These are phyloP conservation scores for Scaptomyza caliginosa DNA, from an alignment of 2,888 invertebrate species.

Conservation along the genomic window DNA sequence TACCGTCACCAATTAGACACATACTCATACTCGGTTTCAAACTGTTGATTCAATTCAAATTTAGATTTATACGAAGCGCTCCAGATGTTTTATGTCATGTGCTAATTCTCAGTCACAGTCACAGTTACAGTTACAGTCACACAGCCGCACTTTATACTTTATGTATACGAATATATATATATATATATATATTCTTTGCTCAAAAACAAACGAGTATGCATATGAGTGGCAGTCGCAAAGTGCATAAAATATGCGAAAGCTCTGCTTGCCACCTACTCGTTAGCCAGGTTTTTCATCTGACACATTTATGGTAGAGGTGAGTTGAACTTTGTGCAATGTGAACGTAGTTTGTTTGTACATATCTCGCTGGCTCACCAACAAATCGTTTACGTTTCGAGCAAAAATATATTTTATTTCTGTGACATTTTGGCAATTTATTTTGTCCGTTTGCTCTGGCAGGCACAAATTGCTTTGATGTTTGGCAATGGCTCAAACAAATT, in stretches of 20 bases:
- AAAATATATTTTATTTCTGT: slow-evolving; percentile 47
- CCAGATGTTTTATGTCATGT: slow-evolving; percentile 26
- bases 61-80: slow-evolving; percentile 26
- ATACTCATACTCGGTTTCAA: slow-evolving; percentile 20
- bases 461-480: slow-evolving; percentile 75
- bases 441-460: slow-evolving; percentile 27
- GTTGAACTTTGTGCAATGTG: slow-evolving; percentile 24
- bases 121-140: neutral
- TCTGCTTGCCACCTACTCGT: slow-evolving; percentile 15
- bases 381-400: slow-evolving; percentile 31
- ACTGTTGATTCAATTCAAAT: slow-evolving; percentile 41
- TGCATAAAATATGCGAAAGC: slow-evolving; percentile 25
- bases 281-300: slow-evolving; percentile 3
- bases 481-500: slow-evolving; percentile 75
- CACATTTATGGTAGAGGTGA: slow-evolving; percentile 45
- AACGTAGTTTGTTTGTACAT: neutral
- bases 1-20: slow-evolving; percentile 28
- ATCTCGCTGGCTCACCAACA: neutral
- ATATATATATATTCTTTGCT: neutral
- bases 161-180: neutral
- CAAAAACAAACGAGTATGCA: slow-evolving; percentile 16
- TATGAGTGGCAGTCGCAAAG: slow-evolving; percentile 32
- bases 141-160: slow-evolving; percentile 1
- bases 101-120: slow-evolving; percentile 33
- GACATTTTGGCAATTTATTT: slow-evolving; percentile 75